Percentiles rank a stretch among this genome's conserved stretches.
These are phyloP conservation scores for Dendrocopos noguchii DNA, from an alignment of 2,113 vertebrate genomes.

Conservation along the genomic window DNA sequence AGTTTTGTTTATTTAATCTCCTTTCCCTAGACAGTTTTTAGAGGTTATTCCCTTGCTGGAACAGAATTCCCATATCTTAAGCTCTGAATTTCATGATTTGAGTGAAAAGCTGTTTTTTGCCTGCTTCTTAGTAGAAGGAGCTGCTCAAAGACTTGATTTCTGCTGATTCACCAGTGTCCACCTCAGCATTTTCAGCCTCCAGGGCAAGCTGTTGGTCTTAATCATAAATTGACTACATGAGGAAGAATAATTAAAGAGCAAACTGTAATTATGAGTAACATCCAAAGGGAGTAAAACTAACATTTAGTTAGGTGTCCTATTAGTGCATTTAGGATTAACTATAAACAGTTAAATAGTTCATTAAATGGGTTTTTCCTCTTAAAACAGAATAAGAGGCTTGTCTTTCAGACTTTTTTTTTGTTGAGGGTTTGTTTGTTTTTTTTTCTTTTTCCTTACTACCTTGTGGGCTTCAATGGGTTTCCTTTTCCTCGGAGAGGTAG, in stretches of 20 bases:
- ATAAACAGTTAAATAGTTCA: constrained; percentile 72
- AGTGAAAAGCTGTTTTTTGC: constrained; percentile 18
- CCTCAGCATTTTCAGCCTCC: constrained; percentile 62
- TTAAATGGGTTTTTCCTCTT: constrained; percentile 62
- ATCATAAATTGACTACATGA: constrained; percentile 76
- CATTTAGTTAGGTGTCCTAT: constrained; percentile 65
- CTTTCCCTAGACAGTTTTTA: background rate
- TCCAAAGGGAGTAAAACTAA: constrained; percentile 72
- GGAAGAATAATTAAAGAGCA: constrained; percentile 77
- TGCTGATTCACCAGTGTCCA: constrained; percentile 57
- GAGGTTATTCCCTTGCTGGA: background rate
- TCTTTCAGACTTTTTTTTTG: constrained; percentile 31
- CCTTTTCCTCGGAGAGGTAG: background rate
- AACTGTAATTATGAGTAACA: constrained; percentile 75
- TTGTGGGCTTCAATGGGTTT: background rate
- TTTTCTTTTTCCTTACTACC: background rate
- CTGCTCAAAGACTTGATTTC: constrained; percentile 23
- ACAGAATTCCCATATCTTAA: background rate
- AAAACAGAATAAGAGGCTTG: constrained; percentile 35
- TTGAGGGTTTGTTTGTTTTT: background rate
- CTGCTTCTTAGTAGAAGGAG: background rate
- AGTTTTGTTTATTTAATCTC: constrained; percentile 36
- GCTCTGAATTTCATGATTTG: constrained; percentile 7
- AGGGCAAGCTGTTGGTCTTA: constrained; percentile 66
- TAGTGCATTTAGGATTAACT: constrained; percentile 72